Percentiles rank a stretch among this genome's conserved stretches.
Conservation (phyloP, 1,140 invertebrate genomes). For the Trachelipus rathkii region DNA sequence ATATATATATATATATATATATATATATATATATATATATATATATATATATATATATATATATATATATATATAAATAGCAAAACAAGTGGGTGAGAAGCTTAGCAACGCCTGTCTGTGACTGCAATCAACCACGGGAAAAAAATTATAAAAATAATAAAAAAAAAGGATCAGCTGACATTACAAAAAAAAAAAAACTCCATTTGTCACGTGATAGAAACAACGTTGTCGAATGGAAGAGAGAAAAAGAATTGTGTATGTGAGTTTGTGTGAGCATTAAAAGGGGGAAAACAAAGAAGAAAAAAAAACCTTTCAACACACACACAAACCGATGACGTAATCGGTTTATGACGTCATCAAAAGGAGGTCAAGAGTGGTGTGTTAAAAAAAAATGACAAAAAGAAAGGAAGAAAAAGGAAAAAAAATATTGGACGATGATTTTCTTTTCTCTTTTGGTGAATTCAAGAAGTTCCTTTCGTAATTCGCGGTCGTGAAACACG, state of each 20-base stretch:
- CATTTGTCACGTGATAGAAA: slow-evolving; percentile 12
- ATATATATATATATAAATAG: background rate
- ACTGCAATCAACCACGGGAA: background rate
- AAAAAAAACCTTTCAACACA: background rate
- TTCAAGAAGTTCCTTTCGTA: too few species aligned
- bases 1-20: too few species aligned
- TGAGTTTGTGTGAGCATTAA: too few species aligned
- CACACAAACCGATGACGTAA: background rate
- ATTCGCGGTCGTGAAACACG: too few species aligned
- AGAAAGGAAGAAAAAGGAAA: background rate
- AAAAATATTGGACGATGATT: too few species aligned
- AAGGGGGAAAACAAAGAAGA: too few species aligned
- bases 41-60: background rate
- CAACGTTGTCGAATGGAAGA: background rate
- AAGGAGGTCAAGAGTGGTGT: background rate
- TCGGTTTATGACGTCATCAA: background rate
- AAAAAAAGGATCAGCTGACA: slow-evolving; percentile 6
- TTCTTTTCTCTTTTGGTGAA: too few species aligned
- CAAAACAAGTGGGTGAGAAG: background rate
- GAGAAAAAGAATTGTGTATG: too few species aligned
- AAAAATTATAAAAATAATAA: background rate
- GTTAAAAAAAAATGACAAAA: slow-evolving; percentile 4
- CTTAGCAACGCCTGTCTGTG: slow-evolving; percentile 1
- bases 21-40: too few species aligned
- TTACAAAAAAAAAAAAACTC: background rate